These are phyloP conservation scores for Clarias magur DNA, from an alignment of 2,113 vertebrate genomes.

Conservation along the genomic window DNA sequence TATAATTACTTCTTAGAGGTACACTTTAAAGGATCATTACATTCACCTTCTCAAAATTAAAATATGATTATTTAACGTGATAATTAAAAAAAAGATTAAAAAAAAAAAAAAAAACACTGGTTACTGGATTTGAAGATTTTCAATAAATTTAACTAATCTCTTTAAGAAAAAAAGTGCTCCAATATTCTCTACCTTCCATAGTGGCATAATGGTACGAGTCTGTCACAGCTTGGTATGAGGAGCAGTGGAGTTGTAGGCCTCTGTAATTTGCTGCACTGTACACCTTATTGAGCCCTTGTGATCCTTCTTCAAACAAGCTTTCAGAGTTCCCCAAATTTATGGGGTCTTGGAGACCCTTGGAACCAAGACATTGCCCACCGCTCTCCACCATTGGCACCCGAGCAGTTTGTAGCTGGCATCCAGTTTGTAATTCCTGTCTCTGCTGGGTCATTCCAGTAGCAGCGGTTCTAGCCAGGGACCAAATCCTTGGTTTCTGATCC, in stretches of 20 bases:
- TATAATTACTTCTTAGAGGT: not conserved
- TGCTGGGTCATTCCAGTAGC: slow-evolving; percentile 70
- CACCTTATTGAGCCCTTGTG: slow-evolving; percentile 71
- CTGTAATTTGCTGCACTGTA: slow-evolving; percentile 77
- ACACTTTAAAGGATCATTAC: not conserved
- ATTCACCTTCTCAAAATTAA: not conserved
- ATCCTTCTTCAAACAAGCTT: slow-evolving; percentile 66
- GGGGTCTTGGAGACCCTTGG: slow-evolving; percentile 66
- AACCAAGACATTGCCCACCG: slow-evolving; percentile 60
- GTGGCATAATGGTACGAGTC: slow-evolving; percentile 81
- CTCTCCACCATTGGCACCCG: slow-evolving; percentile 59
- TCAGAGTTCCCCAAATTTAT: slow-evolving; percentile 62
- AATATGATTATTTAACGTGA: not conserved
- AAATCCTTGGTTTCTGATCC: slow-evolving; percentile 85
- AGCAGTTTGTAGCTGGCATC: slow-evolving; percentile 69
- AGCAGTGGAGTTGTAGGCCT: slow-evolving; percentile 79
- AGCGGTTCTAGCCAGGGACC: slow-evolving; percentile 90
- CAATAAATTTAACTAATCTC: not conserved
- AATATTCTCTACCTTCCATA: slow-evolving; percentile 79
- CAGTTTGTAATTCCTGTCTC: slow-evolving; percentile 65
- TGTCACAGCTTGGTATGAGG: slow-evolving; percentile 73
- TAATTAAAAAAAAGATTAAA: too few species aligned
- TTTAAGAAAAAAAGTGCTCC: not conserved
- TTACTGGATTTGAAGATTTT: not conserved
- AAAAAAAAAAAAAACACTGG: not conserved